A percentile compares a stretch with the other conserved stretches of the same genome.
phyloP scores from a whole-genome alignment of 2,797 vertebrate species.

The Diplodus puntazzo region DNA sequence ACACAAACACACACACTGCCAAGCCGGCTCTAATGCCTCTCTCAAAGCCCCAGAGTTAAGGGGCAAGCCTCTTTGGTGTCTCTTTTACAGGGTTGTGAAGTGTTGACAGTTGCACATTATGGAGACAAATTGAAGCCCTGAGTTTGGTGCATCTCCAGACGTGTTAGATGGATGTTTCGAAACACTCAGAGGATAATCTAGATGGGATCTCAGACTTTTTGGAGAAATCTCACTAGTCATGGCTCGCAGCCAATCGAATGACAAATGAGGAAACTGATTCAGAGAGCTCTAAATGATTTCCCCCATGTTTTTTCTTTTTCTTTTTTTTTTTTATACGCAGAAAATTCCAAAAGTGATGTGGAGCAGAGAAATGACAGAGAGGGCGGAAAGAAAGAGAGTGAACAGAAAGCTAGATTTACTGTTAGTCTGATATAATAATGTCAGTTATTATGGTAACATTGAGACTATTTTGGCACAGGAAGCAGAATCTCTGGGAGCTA shows the following conservation, averaged over 20 bases:
- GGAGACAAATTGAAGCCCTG: constrained; percentile 72
- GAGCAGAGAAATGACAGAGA: constrained; percentile 4
- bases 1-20: constrained; percentile 34
- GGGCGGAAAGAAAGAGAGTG: neutral
- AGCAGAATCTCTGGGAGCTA: constrained; percentile 26
- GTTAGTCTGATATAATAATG: constrained; percentile 20
- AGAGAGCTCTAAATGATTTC: constrained; percentile 34
- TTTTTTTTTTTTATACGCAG: neutral
- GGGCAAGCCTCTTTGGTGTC: constrained; percentile 51
- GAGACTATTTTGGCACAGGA: constrained; percentile 27
- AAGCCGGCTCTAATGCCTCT: constrained; percentile 49
- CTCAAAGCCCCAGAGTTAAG: constrained; percentile 49
- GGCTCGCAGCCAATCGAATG: constrained; percentile 24
- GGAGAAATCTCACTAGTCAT: constrained; percentile 26
- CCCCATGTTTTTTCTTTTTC: neutral
- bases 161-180: constrained; percentile 51
- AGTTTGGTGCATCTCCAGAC: constrained; percentile 51
- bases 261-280: constrained; percentile 38
- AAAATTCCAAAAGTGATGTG: constrained; percentile 26
- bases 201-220: constrained; percentile 45
- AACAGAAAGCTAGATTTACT: constrained; percentile 8
- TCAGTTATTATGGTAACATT: constrained; percentile 7
- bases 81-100: constrained; percentile 62
- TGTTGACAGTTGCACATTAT: constrained; percentile 74
- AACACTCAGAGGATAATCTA: constrained; percentile 52